Percentiles rank a stretch among this genome's conserved stretches.
Evolutionary conservation across 2,797 vertebrate species (phyloP).

Genomic region (Spinibarbus caldwelli): DNA sequence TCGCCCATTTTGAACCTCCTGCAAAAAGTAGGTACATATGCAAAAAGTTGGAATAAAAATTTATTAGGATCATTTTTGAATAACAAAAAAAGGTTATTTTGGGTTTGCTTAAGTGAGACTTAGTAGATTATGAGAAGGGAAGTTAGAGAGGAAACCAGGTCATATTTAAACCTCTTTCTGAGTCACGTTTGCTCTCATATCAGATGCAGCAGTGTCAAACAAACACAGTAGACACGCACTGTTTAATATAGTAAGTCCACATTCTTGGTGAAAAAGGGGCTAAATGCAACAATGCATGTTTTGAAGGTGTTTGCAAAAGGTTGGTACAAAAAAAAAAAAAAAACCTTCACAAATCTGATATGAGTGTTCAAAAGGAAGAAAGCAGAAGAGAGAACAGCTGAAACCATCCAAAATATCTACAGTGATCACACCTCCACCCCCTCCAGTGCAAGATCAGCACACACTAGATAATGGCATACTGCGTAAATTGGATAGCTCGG

Average conservation of each 20-base stretch:
- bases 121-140: neutral
- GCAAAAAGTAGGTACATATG: conserved; percentile 52
- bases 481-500: neutral
- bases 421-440: neutral
- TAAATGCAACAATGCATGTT: neutral
- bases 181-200: neutral
- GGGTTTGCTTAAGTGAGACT: neutral
- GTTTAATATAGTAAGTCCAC: neutral
- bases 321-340: neutral
- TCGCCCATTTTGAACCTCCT: conserved; percentile 99
- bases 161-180: conserved; percentile 18
- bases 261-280: neutral
- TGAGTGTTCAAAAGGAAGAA: neutral
- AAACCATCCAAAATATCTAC: neutral
- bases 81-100: neutral
- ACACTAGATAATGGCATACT: neutral
- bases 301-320: neutral
- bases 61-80: neutral
- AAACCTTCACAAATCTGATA: neutral
- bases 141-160: conserved; percentile 12
- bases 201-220: neutral
- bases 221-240: neutral
- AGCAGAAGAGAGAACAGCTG: neutral
- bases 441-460: neutral
- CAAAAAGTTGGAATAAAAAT: neutral